Percentiles rank a stretch among this genome's conserved stretches.
Conservation (phyloP, 2,797 vertebrate species). For the Clarias pachynema region DNA sequence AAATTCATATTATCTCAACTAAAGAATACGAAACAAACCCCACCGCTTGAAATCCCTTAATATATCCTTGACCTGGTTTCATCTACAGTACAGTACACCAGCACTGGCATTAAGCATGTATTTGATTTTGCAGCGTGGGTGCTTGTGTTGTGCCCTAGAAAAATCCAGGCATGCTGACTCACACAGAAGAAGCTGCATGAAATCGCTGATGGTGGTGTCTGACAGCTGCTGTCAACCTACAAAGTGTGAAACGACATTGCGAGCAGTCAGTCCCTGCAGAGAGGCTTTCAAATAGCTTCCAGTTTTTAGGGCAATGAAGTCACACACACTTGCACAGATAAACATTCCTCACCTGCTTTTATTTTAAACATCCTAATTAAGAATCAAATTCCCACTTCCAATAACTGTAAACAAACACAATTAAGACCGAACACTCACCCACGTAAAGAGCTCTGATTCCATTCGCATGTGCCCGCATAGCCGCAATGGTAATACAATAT, state of each 20-base stretch:
- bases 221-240: constrained; percentile 40
- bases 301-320: background rate
- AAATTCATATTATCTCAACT: background rate
- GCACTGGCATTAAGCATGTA: background rate
- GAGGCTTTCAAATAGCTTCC: constrained; percentile 28
- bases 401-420: background rate
- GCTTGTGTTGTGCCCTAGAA: constrained; percentile 15
- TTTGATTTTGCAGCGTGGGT: constrained; percentile 4
- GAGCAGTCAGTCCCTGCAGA: constrained; percentile 3
- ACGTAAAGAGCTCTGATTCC: background rate
- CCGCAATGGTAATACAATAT: constrained; percentile 31
- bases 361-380: background rate
- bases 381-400: background rate
- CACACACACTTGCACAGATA: background rate
- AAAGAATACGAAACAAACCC: background rate
- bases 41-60: background rate
- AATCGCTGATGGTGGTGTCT: constrained; percentile 27
- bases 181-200: constrained; percentile 38
- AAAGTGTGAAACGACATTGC: constrained; percentile 8
- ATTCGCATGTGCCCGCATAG: background rate
- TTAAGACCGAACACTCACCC: constrained; percentile 20
- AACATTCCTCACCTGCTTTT: background rate
- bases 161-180: constrained; percentile 15
- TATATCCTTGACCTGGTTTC: constrained; percentile 22
- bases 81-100: background rate